A percentile compares a stretch with the other conserved stretches of the same genome.
phyloP scores from a whole-genome alignment of 30 jellyfish, hydroid and myxozoan species.

The Chrysaora quinquecirrha region DNA sequence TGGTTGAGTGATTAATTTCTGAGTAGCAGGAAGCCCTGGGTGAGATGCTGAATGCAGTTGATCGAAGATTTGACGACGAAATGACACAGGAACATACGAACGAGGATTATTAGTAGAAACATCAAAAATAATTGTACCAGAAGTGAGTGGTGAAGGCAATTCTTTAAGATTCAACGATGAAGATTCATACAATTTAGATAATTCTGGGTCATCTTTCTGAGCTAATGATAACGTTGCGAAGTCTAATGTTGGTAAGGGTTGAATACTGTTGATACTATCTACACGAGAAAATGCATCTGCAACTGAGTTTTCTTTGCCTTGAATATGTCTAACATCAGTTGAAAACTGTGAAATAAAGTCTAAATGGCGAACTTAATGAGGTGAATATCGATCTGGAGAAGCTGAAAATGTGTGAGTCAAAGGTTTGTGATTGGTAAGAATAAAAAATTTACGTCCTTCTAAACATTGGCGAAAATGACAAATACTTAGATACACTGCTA shows the following conservation, averaged over 20 bases:
- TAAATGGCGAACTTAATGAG: too few relatives aligned
- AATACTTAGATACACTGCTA: too few relatives aligned
- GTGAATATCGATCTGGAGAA: too few relatives aligned
- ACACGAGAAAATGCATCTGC: constrained; percentile 38
- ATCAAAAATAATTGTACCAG: not conserved
- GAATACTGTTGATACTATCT: not conserved
- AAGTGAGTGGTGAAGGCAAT: not conserved
- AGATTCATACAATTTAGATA: constrained; percentile 11
- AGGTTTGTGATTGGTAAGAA: constrained; percentile 22
- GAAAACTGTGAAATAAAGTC: not conserved
- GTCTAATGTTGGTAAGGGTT: not conserved
- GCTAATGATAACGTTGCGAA: not conserved
- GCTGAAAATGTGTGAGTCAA: too few relatives aligned
- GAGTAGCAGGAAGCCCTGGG: too few relatives aligned
- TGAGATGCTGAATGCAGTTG: too few relatives aligned
- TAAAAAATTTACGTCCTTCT: not conserved
- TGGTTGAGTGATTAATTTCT: not conserved
- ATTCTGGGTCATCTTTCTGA: constrained; percentile 6
- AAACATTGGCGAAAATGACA: not conserved
- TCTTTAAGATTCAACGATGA: too few relatives aligned
- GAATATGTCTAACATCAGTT: not conserved
- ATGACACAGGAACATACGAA: constrained; percentile 28
- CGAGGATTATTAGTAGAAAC: constrained; percentile 6
- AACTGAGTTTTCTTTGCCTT: constrained; percentile 16
- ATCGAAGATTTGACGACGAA: not conserved